Evolutionary conservation across 2,888 invertebrate species (phyloP).

Genomic region (Drosophila mayaguana): DNA sequence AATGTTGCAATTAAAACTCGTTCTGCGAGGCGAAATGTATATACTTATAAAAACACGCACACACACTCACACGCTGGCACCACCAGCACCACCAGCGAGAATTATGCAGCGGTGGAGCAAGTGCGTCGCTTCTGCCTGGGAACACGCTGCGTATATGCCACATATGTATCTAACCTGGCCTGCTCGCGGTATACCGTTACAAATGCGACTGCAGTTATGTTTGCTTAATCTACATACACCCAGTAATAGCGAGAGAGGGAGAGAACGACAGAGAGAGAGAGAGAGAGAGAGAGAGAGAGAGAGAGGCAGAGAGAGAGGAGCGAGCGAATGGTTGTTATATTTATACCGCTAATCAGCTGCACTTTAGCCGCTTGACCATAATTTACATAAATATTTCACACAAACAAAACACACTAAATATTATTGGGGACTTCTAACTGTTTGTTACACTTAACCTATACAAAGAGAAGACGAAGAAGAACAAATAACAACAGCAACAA

Average conservation of each 20-base stretch:
- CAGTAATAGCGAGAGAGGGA: not conserved
- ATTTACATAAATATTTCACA: constrained; percentile 81
- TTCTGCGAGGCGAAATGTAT: constrained; percentile 63
- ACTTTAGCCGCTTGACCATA: constrained; percentile 70
- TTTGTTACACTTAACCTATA: constrained; percentile 56
- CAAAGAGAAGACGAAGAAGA: constrained; percentile 62
- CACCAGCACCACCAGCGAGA: constrained; percentile 28
- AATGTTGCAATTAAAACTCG: constrained; percentile 79
- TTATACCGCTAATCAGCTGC: constrained; percentile 80
- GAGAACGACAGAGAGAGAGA: constrained; percentile 13
- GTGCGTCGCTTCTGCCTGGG: constrained; percentile 64
- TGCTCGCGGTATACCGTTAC: constrained; percentile 62
- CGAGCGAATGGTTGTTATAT: constrained; percentile 3
- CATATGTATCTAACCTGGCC: constrained; percentile 12
- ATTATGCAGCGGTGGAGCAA: constrained; percentile 60
- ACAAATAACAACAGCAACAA: constrained; percentile 48
- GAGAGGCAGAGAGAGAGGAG: not conserved
- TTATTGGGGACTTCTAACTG: constrained; percentile 78
- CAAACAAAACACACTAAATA: constrained; percentile 47
- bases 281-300: not conserved
- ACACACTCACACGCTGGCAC: not conserved
- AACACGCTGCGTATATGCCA: constrained; percentile 52
- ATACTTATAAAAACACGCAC: constrained; percentile 53
- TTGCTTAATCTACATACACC: constrained; percentile 54
- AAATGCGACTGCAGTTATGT: constrained; percentile 61